Conservation (phyloP, 35 echinoderm and acorn worm species). For the Amphiura filiformis region DNA sequence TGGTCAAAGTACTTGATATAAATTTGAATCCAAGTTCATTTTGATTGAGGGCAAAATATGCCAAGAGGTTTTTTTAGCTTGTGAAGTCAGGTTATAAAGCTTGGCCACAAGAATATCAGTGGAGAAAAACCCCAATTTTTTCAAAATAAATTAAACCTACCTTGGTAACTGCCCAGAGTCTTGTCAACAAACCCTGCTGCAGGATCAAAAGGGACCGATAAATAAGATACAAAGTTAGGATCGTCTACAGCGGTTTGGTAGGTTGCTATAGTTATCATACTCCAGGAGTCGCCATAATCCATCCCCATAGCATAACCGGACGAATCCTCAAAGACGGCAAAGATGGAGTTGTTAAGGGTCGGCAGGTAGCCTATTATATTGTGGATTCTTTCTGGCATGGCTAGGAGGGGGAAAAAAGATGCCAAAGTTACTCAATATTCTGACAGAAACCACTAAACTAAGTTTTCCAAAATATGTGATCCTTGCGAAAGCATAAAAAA, state of each 20-base stretch:
- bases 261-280: background rate
- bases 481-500: background rate
- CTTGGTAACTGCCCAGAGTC: background rate
- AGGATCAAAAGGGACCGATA: conserved; percentile 19
- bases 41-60: background rate
- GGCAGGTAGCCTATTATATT: conserved; percentile 38
- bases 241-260: background rate
- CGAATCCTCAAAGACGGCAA: conserved; percentile 20
- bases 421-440: background rate
- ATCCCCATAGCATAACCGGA: conserved; percentile 19
- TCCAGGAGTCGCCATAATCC: conserved; percentile 17
- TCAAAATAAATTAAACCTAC: background rate
- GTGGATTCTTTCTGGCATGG: conserved; percentile 2
- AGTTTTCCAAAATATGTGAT: background rate
- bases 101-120: background rate
- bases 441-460: background rate
- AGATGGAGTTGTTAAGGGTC: conserved; percentile 7
- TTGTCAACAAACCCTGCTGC: background rate
- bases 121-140: background rate
- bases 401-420: background rate
- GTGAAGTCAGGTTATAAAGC: background rate
- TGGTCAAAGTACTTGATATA: background rate
- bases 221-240: background rate
- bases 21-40: background rate
- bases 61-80: background rate